Conservation (phyloP, 2,113 vertebrate genomes). For the Lampris megalopsis region DNA sequence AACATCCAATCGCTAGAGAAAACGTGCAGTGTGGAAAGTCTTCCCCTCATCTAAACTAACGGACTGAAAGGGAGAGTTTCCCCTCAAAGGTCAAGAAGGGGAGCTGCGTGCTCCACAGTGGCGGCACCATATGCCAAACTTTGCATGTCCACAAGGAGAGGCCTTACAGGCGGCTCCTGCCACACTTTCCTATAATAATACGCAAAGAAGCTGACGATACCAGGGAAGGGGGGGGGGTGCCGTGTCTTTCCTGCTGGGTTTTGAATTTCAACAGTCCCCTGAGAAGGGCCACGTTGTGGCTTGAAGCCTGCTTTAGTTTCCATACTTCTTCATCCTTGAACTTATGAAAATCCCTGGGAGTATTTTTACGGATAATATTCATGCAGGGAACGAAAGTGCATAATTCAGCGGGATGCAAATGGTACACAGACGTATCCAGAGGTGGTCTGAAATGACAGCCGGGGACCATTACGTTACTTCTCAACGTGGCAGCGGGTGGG, state of each 20-base stretch:
- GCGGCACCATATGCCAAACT: conserved; percentile 13
- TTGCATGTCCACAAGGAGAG: conserved; percentile 33
- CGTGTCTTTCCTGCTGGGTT: conserved; percentile 18
- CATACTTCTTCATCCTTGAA: conserved; percentile 54
- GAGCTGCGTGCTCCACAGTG: conserved; percentile 15
- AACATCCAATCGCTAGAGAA: conserved; percentile 35
- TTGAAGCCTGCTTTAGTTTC: conserved; percentile 34
- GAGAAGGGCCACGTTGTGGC: conserved; percentile 34
- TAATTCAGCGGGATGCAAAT: conserved; percentile 74
- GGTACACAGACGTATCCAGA: conserved; percentile 65
- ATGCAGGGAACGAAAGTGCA: conserved; percentile 65
- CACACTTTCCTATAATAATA: conserved; percentile 10
- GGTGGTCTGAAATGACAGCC: conserved; percentile 62
- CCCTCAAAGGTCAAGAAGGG: neutral
- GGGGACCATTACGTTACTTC: conserved; percentile 59
- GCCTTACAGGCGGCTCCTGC: conserved; percentile 26
- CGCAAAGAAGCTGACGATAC: conserved; percentile 34
- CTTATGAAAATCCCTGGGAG: conserved; percentile 56
- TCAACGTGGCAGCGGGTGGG: conserved; percentile 26
- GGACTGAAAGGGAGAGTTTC: neutral
- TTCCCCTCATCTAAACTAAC: neutral
- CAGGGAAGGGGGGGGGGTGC: conserved; percentile 37
- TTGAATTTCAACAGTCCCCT: conserved; percentile 38
- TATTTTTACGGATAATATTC: conserved; percentile 62
- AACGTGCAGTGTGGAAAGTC: conserved; percentile 10